Evolutionary conservation across 2,797 vertebrate genomes (phyloP).

Genomic region (Enteromius fasciolatus): DNA sequence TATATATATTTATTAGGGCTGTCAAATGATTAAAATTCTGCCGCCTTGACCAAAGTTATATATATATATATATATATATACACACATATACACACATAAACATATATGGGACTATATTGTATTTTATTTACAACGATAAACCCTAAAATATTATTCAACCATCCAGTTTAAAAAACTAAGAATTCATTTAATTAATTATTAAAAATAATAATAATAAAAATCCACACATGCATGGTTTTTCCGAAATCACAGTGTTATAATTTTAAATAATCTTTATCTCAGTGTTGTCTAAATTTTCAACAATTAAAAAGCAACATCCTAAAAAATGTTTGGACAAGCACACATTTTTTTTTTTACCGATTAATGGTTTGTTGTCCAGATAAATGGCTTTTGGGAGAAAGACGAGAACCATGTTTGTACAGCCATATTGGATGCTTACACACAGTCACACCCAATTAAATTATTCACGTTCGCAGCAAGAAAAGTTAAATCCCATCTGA

Average conservation of each 20-base stretch:
- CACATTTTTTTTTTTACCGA: no score
- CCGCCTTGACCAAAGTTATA: no score
- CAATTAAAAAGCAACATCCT: neutral
- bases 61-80: no score
- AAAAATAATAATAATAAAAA: no score
- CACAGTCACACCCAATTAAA: slow-evolving; percentile 25
- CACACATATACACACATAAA: no score
- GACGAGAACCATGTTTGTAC: neutral
- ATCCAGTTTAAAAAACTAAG: neutral
- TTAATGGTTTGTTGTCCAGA: neutral
- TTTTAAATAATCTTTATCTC: neutral
- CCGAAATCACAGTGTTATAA: neutral
- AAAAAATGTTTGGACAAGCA: neutral
- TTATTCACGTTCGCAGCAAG: slow-evolving; percentile 22
- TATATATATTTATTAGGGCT: no score
- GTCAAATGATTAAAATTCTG: no score
- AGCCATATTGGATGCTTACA: slow-evolving; percentile 2
- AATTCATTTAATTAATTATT: no score
- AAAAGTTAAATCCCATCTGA: slow-evolving; percentile 41
- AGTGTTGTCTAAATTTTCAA: neutral
- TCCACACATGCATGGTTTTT: neutral
- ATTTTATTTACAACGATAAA: neutral
- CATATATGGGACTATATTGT: neutral
- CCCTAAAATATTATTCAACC: neutral
- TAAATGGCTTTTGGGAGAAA: neutral